A percentile compares a stretch with the other conserved stretches of the same genome.
These are phyloP conservation scores for Heteronetta atricapilla DNA, from an alignment of 2,113 vertebrate species.

Conservation along the genomic window DNA sequence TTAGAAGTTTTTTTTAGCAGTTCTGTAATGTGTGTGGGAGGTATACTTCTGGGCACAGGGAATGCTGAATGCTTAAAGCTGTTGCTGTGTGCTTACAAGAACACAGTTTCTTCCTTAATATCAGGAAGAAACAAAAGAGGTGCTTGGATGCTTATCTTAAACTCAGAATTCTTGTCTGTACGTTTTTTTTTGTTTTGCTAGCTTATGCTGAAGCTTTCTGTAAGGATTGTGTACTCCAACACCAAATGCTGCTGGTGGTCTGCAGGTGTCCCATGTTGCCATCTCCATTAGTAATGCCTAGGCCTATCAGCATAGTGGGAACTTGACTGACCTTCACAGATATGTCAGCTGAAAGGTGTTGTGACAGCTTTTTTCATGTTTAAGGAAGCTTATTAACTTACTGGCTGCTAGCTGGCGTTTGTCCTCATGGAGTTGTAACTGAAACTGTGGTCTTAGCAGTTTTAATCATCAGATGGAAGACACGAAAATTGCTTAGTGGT, in stretches of 20 bases:
- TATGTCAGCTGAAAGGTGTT: neutral
- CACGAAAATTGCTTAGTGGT: neutral
- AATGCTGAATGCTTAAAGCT: neutral
- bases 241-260: neutral
- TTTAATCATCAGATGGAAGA: neutral
- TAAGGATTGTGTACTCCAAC: neutral
- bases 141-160: neutral
- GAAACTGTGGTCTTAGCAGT: neutral
- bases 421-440: neutral
- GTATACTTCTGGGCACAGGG: neutral
- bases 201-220: neutral
- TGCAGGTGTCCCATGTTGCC: accelerated
- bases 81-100: neutral
- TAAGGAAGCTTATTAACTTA: neutral
- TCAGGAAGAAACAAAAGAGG: accelerated
- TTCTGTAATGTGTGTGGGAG: neutral
- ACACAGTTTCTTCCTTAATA: neutral
- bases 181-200: neutral
- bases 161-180: neutral
- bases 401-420: neutral
- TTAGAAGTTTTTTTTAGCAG: neutral
- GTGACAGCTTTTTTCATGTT: neutral
- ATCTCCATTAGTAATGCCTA: neutral
- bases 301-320: neutral
- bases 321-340: neutral